Conservation (phyloP, 2,888 invertebrate species). For the Coenonympha arcania region DNA sequence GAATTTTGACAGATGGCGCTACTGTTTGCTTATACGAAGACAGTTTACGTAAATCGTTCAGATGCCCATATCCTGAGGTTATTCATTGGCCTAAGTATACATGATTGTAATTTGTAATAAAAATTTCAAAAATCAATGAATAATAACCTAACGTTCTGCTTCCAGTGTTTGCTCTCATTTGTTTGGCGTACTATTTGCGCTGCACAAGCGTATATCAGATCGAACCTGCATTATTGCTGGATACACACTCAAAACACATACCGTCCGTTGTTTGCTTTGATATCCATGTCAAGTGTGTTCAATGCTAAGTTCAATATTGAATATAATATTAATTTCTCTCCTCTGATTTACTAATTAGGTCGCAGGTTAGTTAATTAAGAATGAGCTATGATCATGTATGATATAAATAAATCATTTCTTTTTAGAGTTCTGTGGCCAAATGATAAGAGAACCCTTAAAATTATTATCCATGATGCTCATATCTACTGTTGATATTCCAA, state of each 20-base stretch:
- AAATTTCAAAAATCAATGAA: neutral
- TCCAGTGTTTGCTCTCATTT: neutral
- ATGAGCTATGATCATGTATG: too few relatives aligned
- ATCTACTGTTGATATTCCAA: too few relatives aligned
- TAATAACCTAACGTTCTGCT: neutral
- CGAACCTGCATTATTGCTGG: neutral
- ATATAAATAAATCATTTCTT: too few relatives aligned
- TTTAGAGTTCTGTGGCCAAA: too few relatives aligned
- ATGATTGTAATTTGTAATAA: neutral
- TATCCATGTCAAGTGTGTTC: neutral
- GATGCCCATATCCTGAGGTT: too few relatives aligned
- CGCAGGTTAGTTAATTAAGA: neutral
- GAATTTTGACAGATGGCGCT: too few relatives aligned
- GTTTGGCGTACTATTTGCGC: neutral
- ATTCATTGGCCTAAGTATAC: too few relatives aligned
- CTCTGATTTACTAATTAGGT: neutral
- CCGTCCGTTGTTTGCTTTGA: neutral
- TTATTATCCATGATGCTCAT: too few relatives aligned
- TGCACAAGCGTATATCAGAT: slow-evolving; percentile 1
- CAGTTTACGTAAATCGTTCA: too few relatives aligned
- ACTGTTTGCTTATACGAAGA: too few relatives aligned
- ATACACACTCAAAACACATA: neutral
- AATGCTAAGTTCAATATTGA: neutral
- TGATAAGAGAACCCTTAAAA: too few relatives aligned
- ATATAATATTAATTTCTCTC: neutral